A percentile compares a stretch with the other conserved stretches of the same genome.
These are phyloP conservation scores for Spongilla lacustris DNA, from an alignment of 37 sponge, comb jelly and placozoan genomes.

Conservation along the genomic window DNA sequence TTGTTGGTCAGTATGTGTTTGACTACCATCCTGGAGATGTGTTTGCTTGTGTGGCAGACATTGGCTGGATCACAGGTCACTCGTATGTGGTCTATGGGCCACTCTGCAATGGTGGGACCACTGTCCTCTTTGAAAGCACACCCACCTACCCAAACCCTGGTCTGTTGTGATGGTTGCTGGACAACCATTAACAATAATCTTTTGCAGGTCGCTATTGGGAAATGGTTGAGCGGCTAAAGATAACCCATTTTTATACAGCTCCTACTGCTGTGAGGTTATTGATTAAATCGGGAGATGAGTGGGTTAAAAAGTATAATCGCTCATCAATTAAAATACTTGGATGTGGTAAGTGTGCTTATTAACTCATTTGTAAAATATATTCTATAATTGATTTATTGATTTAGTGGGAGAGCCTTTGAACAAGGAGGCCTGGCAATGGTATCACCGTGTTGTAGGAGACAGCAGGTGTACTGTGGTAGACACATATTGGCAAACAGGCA, in stretches of 20 bases:
- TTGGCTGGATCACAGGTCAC: conserved; percentile 98
- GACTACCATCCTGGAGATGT: conserved; percentile 85
- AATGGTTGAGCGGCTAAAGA: conserved; percentile 64
- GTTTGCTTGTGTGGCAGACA: conserved; percentile 87
- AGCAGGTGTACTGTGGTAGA: conserved; percentile 83
- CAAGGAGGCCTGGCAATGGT: conserved; percentile 86
- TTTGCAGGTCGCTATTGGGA: conserved; percentile 86
- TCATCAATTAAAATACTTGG: conserved; percentile 73
- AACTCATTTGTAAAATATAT: background rate
- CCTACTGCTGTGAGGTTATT: conserved; percentile 84
- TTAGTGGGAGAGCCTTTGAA: conserved; percentile 88
- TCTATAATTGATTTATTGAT: no score
- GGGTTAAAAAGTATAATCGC: conserved; percentile 74
- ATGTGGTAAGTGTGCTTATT: conserved; percentile 63
- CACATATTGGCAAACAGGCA: conserved; percentile 91
- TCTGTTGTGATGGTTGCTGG: background rate
- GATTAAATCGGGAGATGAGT: conserved; percentile 67
- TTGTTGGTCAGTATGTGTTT: conserved; percentile 62
- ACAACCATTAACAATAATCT: background rate
- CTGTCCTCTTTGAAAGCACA: conserved; percentile 86
- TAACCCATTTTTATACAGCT: conserved; percentile 85
- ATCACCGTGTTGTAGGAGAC: conserved; percentile 68
- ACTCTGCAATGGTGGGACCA: conserved; percentile 87
- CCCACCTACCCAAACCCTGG: conserved; percentile 91
- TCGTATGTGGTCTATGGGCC: conserved; percentile 92